phyloP scores from a whole-genome alignment of 1,140 invertebrate genomes.

The Rhagoletis pomonella region DNA sequence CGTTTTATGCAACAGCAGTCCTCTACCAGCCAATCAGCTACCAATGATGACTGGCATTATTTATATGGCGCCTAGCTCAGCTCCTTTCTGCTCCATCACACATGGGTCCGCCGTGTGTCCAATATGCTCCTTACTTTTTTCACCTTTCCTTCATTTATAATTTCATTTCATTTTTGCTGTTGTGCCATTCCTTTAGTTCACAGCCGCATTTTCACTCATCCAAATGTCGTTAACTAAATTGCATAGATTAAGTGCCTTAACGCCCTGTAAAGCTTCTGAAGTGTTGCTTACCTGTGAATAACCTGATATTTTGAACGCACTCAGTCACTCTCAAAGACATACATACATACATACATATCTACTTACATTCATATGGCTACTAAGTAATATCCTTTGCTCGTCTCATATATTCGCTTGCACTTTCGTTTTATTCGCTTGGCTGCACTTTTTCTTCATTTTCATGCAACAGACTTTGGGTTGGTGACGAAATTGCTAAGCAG shows the following conservation, averaged over 20 bases:
- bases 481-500: slow-evolving; percentile 12
- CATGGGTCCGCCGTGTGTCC: too few species aligned
- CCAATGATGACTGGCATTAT: too few species aligned
- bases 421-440: slow-evolving; percentile 4
- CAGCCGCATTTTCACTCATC: slow-evolving; percentile 4
- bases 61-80: too few species aligned
- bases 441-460: slow-evolving; percentile 33
- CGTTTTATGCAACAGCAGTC: too few species aligned
- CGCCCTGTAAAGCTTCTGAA: slow-evolving; percentile 5
- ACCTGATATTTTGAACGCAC: slow-evolving; percentile 11
- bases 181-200: background rate
- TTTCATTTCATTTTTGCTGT: background rate
- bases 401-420: slow-evolving; percentile 16
- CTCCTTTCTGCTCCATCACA: too few species aligned
- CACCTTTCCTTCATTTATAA: too few species aligned
- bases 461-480: slow-evolving; percentile 19
- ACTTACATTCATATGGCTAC: too few species aligned
- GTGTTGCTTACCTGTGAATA: slow-evolving; percentile 43
- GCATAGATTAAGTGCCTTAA: slow-evolving; percentile 33
- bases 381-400: background rate
- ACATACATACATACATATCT: background rate
- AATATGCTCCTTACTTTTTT: too few species aligned
- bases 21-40: too few species aligned
- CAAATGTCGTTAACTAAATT: slow-evolving; percentile 33
- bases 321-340: background rate